phyloP scores from a whole-genome alignment of 2,888 invertebrate genomes.

The Drosophila emarginata region DNA sequence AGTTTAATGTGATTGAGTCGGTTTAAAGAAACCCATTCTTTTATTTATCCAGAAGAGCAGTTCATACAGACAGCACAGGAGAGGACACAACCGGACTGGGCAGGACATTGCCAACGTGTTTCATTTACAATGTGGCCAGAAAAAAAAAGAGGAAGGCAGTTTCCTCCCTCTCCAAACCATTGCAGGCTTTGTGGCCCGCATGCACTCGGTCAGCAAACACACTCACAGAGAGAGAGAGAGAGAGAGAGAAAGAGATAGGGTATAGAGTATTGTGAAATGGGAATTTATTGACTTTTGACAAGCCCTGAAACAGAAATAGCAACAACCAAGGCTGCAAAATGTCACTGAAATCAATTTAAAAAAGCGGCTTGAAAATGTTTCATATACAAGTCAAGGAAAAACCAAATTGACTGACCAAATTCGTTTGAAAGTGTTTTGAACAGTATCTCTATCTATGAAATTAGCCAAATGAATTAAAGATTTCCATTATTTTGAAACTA shows the following conservation, averaged over 20 bases:
- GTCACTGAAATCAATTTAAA: constrained; percentile 8
- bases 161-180: not conserved
- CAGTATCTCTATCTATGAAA: too few species aligned
- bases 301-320: not conserved
- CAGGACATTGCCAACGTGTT: not conserved
- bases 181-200: not conserved
- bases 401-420: not conserved
- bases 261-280: not conserved
- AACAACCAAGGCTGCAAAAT: constrained; percentile 6
- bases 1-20: constrained; percentile 14
- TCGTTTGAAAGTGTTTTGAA: too few species aligned
- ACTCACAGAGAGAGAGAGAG: not conserved
- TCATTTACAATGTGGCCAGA: constrained; percentile 2
- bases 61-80: not conserved
- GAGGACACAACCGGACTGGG: not conserved
- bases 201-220: not conserved
- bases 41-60: constrained; percentile 20
- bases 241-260: not conserved
- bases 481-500: too few species aligned
- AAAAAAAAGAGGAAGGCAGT: not conserved
- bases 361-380: not conserved
- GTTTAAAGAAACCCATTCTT: constrained; percentile 2
- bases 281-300: constrained; percentile 10
- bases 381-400: not conserved
- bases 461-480: too few species aligned